Base-by-base conservation (phyloP, 2,113 vertebrate genomes). In the Morone saxatilis region DNA sequence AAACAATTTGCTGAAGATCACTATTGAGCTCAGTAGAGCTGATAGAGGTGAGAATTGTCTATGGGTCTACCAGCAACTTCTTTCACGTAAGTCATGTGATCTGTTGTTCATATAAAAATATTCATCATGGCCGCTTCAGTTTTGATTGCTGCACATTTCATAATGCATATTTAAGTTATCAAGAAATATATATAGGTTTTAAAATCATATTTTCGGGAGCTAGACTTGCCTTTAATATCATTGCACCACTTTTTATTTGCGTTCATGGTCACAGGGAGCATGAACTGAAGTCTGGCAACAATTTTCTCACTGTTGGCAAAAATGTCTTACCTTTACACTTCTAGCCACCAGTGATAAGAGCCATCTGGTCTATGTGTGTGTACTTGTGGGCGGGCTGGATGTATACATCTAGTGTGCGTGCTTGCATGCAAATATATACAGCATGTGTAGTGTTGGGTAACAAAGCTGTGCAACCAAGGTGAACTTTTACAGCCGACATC, bases 401-500 rank as follows among this genome's bases (percentile, higher is more conserved):
- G 22, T 68, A 25, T 48, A 5, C 57, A 36, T 67, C 17, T 59
- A 16, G 17, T 10, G 20, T 41, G 40, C n/a, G 5, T 47, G 40
- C 16, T 38, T 76, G 60, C 10, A 47, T n/a, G 22, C 43, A 45
- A 50, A 54, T 31, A 69, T 7, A 2, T 62, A 47, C 45, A 47
- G 45, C 13, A 8, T 60, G 57, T 59, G 57, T 4, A 20, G 31
- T 36, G 20, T 62, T 73, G 54, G 17, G 63, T n/a, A 81, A 86
- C 48, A 16, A 53, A 16, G 13, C n/a, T 38, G 63, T 65, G 80
- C 43, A 81, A 86, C 41, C 50, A 53, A 20, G 68, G 72, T 31
- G 22, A 88, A 84, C 45, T 86, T 93, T 94, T 89, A 94, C 57
- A 45, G 80, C 83, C 41, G 19, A 90, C 90, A 89, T 93, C 92